These are phyloP conservation scores for Triplophysa yarkandensis DNA, from an alignment of 2,797 vertebrate genomes.

Conservation along the genomic window DNA sequence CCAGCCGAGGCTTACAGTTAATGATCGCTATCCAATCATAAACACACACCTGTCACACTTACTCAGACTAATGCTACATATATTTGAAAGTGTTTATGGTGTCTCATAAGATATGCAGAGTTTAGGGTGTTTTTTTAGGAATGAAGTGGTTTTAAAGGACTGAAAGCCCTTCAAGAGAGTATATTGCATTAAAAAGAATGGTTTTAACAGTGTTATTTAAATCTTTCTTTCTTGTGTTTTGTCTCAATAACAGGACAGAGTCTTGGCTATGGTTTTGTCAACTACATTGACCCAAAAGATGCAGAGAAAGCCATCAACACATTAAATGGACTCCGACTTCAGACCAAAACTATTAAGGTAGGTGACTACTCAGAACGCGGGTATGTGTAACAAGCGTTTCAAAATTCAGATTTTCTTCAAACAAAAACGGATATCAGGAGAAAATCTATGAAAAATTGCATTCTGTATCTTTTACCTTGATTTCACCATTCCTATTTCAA, in stretches of 20 bases:
- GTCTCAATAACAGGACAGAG: conserved; percentile 82
- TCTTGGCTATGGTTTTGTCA: conserved; percentile 92
- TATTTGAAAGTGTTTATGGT: conserved; percentile 30
- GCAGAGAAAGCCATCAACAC: conserved; percentile 96
- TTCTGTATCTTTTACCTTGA: too few species aligned
- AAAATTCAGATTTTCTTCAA: not conserved
- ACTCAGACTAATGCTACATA: conserved; percentile 37
- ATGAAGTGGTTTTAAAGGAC: not conserved
- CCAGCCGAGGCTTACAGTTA: conserved; percentile 31
- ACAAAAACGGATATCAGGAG: not conserved
- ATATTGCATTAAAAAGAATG: not conserved
- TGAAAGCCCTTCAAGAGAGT: not conserved
- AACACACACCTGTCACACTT: conserved; percentile 18
- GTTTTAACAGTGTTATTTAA: not conserved
- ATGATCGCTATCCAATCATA: conserved; percentile 16
- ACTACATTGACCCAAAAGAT: conserved; percentile 94
- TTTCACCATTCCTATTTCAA: too few species aligned
- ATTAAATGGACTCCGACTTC: conserved; percentile 93
- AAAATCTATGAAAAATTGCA: too few species aligned
- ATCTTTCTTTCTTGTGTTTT: not conserved
- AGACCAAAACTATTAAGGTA: conserved; percentile 96
- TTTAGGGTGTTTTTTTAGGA: conserved; percentile 2
- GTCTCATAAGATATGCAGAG: conserved; percentile 7
- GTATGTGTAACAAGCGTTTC: not conserved
- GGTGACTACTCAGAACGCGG: not conserved